phyloP scores from a whole-genome alignment of 2,888 invertebrate genomes.

The Drosophila pegasa region DNA sequence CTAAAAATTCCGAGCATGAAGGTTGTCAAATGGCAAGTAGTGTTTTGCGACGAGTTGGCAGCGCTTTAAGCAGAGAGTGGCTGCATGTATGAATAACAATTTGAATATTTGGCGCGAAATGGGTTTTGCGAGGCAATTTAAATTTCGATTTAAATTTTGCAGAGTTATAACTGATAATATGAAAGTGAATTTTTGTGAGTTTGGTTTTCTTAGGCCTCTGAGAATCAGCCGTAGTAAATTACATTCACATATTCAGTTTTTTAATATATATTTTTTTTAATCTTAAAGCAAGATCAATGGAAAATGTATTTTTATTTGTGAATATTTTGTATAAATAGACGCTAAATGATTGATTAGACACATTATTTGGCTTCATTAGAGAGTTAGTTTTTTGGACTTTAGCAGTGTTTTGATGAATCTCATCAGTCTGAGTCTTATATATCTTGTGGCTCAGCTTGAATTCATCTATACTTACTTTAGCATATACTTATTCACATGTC shows the following conservation, averaged over 20 bases:
- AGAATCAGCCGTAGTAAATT: no score
- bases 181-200: neutral
- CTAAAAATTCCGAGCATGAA: conserved; percentile 29
- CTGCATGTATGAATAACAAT: no score
- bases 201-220: no score
- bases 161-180: neutral
- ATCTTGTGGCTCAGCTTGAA: no score
- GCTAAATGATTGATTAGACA: neutral
- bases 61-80: neutral
- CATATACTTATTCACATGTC: neutral
- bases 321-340: no score
- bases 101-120: neutral
- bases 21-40: accelerated
- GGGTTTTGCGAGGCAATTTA: no score
- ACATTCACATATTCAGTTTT: neutral
- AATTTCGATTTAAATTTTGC: neutral
- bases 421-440: neutral
- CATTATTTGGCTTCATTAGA: neutral
- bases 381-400: neutral
- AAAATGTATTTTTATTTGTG: no score
- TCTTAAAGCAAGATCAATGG: no score
- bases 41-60: conserved; percentile 30
- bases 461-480: neutral
- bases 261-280: no score
- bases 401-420: neutral